These are phyloP conservation scores for Uropsilus gracilis DNA, from an alignment of 2,113 vertebrate genomes.

Conservation along the genomic window DNA sequence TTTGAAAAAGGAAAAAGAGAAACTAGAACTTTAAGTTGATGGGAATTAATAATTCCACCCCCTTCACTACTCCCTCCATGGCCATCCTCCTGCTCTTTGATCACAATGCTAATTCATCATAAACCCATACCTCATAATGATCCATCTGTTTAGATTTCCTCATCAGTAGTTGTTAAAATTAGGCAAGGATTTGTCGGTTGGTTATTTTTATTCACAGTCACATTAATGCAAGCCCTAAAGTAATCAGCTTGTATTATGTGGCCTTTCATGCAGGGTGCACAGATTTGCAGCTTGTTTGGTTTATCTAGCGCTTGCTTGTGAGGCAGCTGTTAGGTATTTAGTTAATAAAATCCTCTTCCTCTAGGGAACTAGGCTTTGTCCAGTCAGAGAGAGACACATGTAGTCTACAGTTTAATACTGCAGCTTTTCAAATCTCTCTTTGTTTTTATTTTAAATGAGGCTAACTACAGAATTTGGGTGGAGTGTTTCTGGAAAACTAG, in stretches of 20 bases:
- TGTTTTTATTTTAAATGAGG: constrained; percentile 35
- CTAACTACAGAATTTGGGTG: neutral
- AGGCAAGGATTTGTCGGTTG: constrained; percentile 87
- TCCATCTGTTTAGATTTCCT: constrained; percentile 84
- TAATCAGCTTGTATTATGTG: constrained; percentile 87
- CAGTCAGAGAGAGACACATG: constrained; percentile 64
- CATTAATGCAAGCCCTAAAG: constrained; percentile 85
- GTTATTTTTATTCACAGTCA: constrained; percentile 87
- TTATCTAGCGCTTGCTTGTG: constrained; percentile 84
- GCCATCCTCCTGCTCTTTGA: constrained; percentile 79
- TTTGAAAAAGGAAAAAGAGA: constrained; percentile 18
- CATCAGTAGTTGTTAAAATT: constrained; percentile 88
- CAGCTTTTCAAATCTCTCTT: constrained; percentile 32
- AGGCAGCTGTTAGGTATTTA: constrained; percentile 87
- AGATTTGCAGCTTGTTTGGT: constrained; percentile 87
- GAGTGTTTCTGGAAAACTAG: constrained; percentile 48
- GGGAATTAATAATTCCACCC: constrained; percentile 84
- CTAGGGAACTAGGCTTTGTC: constrained; percentile 70
- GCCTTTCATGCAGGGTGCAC: constrained; percentile 84
- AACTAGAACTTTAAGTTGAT: constrained; percentile 73
- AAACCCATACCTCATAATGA: constrained; percentile 81
- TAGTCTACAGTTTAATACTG: neutral
- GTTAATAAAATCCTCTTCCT: constrained; percentile 85
- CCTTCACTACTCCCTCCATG: neutral
- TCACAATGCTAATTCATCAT: constrained; percentile 83